Evolutionary conservation across 2,113 vertebrate genomes (phyloP).

Genomic region (Anguilla japonica): DNA sequence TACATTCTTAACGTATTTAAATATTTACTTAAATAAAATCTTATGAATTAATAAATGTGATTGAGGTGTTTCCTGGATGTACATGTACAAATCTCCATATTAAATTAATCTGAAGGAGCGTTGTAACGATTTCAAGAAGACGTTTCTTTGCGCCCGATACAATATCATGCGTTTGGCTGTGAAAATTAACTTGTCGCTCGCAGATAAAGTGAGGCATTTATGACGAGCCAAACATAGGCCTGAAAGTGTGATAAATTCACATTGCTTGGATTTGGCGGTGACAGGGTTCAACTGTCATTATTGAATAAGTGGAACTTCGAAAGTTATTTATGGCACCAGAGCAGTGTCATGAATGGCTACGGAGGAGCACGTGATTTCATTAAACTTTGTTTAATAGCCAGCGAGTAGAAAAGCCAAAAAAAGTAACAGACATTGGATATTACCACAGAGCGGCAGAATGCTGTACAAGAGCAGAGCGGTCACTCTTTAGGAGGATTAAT

Average conservation of each 20-base stretch:
- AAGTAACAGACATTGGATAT: constrained; percentile 99
- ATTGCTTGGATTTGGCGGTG: constrained; percentile 52
- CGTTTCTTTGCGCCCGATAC: too few species aligned
- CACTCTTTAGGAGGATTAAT: constrained; percentile 72
- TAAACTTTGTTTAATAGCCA: constrained; percentile 99
- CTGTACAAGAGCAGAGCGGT: constrained; percentile 81
- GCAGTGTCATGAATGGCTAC: constrained; percentile 95
- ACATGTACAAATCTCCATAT: too few species aligned
- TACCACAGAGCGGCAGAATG: constrained; percentile 96
- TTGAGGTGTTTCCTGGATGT: too few species aligned
- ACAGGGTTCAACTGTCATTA: constrained; percentile 68
- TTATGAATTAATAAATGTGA: too few species aligned
- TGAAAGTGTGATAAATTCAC: constrained; percentile 26
- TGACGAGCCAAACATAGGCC: neutral
- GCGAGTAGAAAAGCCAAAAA: constrained; percentile 99
- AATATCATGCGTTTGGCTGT: too few species aligned
- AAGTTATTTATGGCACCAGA: constrained; percentile 96
- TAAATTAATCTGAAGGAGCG: too few species aligned
- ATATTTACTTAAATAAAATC: too few species aligned
- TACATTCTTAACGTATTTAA: too few species aligned
- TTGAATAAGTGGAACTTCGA: constrained; percentile 88
- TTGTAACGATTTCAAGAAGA: too few species aligned
- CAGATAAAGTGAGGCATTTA: neutral
- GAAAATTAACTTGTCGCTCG: neutral
- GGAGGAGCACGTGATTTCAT: constrained; percentile 98